Evolutionary conservation across 2,888 invertebrate genomes (phyloP).

Genomic region (Lepidocyrtinus sp.): DNA sequence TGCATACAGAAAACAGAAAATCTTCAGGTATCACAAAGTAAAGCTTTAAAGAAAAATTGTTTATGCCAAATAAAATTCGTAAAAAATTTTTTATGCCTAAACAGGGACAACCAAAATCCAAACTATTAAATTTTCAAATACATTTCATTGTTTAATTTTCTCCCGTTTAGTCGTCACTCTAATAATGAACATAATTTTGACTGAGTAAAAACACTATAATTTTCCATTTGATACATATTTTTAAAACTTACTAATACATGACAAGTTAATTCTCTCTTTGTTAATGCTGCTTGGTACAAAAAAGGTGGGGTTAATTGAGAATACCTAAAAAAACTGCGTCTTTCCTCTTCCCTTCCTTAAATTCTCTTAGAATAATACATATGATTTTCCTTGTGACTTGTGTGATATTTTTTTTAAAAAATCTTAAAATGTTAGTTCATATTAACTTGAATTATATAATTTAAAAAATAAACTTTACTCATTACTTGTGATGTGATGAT

Average conservation of each 20-base stretch:
- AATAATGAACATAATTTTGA: too few relatives aligned
- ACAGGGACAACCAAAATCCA: constrained; percentile 2
- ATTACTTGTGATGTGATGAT: too few relatives aligned
- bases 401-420: not conserved
- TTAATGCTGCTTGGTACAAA: constrained; percentile 50
- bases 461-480: too few relatives aligned
- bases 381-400: not conserved
- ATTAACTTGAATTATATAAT: too few relatives aligned
- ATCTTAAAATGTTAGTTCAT: not conserved
- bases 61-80: constrained; percentile 19
- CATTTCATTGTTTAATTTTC: too few relatives aligned
- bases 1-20: constrained; percentile 58
- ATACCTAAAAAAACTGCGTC: not conserved
- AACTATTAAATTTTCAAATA: too few relatives aligned
- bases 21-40: constrained; percentile 69
- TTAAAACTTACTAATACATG: too few relatives aligned
- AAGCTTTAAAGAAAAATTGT: constrained; percentile 57
- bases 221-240: too few relatives aligned
- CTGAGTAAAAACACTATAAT: too few relatives aligned
- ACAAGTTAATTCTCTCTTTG: constrained; percentile 15
- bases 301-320: constrained; percentile 46
- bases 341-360: not conserved
- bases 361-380: too few relatives aligned
- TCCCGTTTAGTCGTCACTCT: too few relatives aligned
- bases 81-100: constrained; percentile 15